Evolutionary conservation across 1,140 invertebrate genomes (phyloP), one percentile per base, ranked within the genome.

Genomic region (Neodiprion fabricii): DNA sequence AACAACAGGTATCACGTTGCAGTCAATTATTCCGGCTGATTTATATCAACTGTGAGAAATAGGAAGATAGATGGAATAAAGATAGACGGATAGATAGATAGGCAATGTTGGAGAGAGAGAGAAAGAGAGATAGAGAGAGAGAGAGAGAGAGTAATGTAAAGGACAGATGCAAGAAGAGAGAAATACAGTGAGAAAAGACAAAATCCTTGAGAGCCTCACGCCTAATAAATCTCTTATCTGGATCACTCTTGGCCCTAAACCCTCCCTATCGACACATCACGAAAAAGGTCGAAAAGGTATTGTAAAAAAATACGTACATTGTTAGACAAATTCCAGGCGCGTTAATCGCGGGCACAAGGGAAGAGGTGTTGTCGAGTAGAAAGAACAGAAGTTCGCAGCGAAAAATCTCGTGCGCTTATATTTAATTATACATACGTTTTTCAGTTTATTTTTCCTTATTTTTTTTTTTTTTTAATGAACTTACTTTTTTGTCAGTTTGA

Each of bases 11-110:
- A 69, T 69, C 67, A 23, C 12, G 67, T 69, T 69, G 67, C 67
- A 11, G 67, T 69, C 67, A 69, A 69, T 69, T 69, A 69, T 69
- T 69, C 67, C 67, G 28, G 28, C 23, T 69, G 67, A 69, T 69
- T 69, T 69, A 69, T 69, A 69, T 69, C 67, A 21, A 17, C 14
- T 21, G 67, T 17, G 67, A 21, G 23, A 21, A 12, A 65, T 65
- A 17, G 17, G 61, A 65, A 65, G 11, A 17, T 14, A 61, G n/a
- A 61, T 14, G n/a, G 11, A 61, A 61, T 14, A 61, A 17, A 61
- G n/a, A 61, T 14, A 61, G n/a, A 61, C 28, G 28, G 28, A 28
- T 28, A 40, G 28, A 40, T 40, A 40, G 28, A 40, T 40, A 40
- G 28, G 28, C 28, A 5, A 40, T 3, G 28, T 7, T 12, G 5